Base-by-base conservation (phyloP, 2,797 vertebrate genomes). In the Microhierax caerulescens region DNA sequence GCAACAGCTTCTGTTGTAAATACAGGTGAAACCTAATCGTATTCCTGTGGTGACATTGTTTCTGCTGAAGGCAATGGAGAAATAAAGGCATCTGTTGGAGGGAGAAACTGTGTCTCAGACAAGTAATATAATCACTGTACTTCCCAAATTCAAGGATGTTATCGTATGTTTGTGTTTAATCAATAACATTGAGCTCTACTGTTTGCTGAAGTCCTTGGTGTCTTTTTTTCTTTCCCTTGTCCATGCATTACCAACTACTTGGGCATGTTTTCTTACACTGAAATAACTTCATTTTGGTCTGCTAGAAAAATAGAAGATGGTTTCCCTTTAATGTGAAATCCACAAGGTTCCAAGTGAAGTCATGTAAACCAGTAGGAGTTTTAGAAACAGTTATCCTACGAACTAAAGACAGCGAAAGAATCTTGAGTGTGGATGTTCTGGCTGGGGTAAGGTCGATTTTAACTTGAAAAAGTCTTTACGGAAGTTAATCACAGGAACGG, bases 91-190 rank as follows among this genome's bases (percentile, higher is more conserved):
- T 45, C 5, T 30, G 8, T 11, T 73, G 45, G 63, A 8, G 53
- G 50, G 10, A 28, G 27, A 90, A 79, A 9, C 30, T 45, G 45
- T 47, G 21, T 27, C 65, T 92, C 32, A 19, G 36, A 20, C 75
- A 22, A 1, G 3, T 45, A 2, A 9, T 2, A 1, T 5, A 10
- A 70, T 81, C 28, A 0, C 11, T 4, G 32, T 21, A 20, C 86
- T 73, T 57, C 74, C 79, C 74, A 51, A 64, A 76, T 13, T 10
- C 69, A 41, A 3, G 34, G 50, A 9, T 45, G 36, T 50, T n/a
- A 18, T 9, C 16, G 3, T 41, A 7, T 11, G 13, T 16, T 76
- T 50, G 41, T 69, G 70, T 50, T 81, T 13, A 4, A 63, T 95
- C 54, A 37, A 22, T 86, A n/a, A 32, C 30, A 81, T 28, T 30